Conservation (phyloP, 2,888 invertebrate genomes). For the Parochlus steinenii region DNA sequence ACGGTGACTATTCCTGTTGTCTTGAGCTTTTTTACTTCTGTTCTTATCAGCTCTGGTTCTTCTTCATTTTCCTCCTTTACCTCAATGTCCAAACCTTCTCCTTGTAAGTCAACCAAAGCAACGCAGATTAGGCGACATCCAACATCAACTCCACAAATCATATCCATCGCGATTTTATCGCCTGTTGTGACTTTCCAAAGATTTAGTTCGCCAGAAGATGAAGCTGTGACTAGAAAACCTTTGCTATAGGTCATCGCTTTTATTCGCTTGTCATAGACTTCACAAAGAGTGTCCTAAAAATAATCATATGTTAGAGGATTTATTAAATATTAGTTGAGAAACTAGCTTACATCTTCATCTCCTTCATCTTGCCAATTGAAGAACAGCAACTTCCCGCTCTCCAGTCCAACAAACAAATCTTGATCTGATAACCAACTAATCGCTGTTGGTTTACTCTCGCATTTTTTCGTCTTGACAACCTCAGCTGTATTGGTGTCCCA, state of each 20-base stretch:
- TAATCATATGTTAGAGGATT: not conserved
- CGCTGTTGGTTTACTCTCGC: slow-evolving; percentile 50
- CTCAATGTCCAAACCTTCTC: slow-evolving; percentile 9
- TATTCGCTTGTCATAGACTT: slow-evolving; percentile 47
- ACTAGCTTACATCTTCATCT: slow-evolving; percentile 19
- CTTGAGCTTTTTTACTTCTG: slow-evolving; percentile 30
- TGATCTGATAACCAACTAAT: slow-evolving; percentile 50
- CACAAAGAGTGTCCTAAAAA: slow-evolving; percentile 22
- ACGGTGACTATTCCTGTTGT: slow-evolving; percentile 29
- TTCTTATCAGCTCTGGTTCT: slow-evolving; percentile 15
- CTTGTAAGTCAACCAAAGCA: slow-evolving; percentile 34
- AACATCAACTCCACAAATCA: slow-evolving; percentile 42
- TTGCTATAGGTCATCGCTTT: slow-evolving; percentile 44
- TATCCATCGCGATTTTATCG: slow-evolving; percentile 26
- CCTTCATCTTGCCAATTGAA: slow-evolving; percentile 36
- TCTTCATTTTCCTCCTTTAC: slow-evolving; percentile 17
- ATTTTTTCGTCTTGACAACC: slow-evolving; percentile 46
- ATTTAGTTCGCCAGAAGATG: slow-evolving; percentile 61
- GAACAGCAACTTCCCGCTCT: slow-evolving; percentile 50
- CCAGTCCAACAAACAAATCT: slow-evolving; percentile 50
- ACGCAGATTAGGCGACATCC: slow-evolving; percentile 61
- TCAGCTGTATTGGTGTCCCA: slow-evolving; percentile 68
- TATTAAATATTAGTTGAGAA: not conserved
- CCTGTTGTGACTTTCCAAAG: slow-evolving; percentile 38
- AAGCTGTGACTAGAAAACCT: slow-evolving; percentile 46